Base-by-base conservation (phyloP, 2,113 vertebrate species). In the Lepisosteus oculatus region DNA sequence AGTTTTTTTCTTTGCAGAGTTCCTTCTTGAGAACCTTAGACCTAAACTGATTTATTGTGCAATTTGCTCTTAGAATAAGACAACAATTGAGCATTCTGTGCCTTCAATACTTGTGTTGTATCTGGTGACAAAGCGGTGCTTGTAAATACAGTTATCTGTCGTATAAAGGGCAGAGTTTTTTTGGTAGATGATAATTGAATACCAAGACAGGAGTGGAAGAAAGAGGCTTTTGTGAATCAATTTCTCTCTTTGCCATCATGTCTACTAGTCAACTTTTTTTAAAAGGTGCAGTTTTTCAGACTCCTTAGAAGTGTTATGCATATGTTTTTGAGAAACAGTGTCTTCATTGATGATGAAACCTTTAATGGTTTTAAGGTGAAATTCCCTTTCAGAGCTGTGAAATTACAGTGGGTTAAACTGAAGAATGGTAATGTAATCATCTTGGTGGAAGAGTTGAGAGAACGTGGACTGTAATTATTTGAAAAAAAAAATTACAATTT, bases 31-130 rank as follows among this genome's bases (percentile, higher is more conserved):
- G 74, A 77, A 83, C 80, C 79, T 85, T 82, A 80, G 83, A 79
- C 78, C 75, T 65, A 84, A 86, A 78, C 74, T 74, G 75, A 71
- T 81, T 83, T 77, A 83, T 90, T 93, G 89, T 90, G 78, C 87
- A 72, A 88, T 85, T 78, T 83, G 83, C 81, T 76, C 86, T 82
- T 84, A 82, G 82, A 89, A 88, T 94, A 92, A 94, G 90, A 89
- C 93, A 95, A 96, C 95, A 97, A 95, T 92, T 88, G 85, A 82
- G 89, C 80, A 88, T 88, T 94, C 90, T 95, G 85, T 86, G 78
- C 85, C 78, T 83, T 96, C 88, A 96, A 93, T 94, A 86, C 85
- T 81, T 80, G 87, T 92, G 87, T 95, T 98, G 93, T 94, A 78
- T 84, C 80, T 72, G 85, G 78, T 86, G 87, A 97, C 94, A 97